Conservation (phyloP, 2,113 vertebrate species). For the Cottus gobio region DNA sequence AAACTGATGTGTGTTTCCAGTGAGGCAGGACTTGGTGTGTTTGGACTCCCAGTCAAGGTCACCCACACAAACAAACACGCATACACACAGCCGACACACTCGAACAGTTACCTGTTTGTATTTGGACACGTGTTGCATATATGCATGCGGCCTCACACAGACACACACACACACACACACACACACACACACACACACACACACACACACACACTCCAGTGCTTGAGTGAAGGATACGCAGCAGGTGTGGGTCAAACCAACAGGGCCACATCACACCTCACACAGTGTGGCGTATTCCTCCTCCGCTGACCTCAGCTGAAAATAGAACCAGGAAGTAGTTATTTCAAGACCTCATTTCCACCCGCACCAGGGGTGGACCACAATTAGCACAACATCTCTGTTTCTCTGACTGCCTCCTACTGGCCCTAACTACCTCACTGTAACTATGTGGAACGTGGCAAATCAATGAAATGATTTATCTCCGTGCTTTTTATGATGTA, state of each 20-base stretch:
- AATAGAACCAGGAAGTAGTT: conserved; percentile 81
- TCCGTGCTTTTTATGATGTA: neutral
- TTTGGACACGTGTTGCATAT: conserved; percentile 52
- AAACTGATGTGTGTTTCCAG: conserved; percentile 50
- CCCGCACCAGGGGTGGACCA: conserved; percentile 71
- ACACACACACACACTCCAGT: conserved; percentile 50
- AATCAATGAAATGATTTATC: neutral
- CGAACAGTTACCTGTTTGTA: conserved; percentile 44
- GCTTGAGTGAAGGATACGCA: conserved; percentile 72
- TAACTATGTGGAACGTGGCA: neutral
- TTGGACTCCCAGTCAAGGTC: conserved; percentile 61
- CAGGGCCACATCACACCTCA: conserved; percentile 72
- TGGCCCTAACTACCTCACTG: neutral
- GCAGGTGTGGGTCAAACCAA: conserved; percentile 78
- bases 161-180: conserved; percentile 24
- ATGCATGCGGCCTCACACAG: conserved; percentile 34
- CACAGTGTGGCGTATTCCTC: conserved; percentile 72
- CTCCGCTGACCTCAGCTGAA: conserved; percentile 78
- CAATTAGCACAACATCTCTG: conserved; percentile 74
- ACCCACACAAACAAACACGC: conserved; percentile 1
- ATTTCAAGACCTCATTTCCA: conserved; percentile 80
- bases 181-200: conserved; percentile 19
- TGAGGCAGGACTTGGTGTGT: conserved; percentile 33
- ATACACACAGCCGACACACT: conserved; percentile 15
- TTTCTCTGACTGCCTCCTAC: conserved; percentile 52